A percentile compares a stretch with the other conserved stretches of the same genome.
Conservation (phyloP, 2,113 vertebrate species). For the Pithys albifrons region DNA sequence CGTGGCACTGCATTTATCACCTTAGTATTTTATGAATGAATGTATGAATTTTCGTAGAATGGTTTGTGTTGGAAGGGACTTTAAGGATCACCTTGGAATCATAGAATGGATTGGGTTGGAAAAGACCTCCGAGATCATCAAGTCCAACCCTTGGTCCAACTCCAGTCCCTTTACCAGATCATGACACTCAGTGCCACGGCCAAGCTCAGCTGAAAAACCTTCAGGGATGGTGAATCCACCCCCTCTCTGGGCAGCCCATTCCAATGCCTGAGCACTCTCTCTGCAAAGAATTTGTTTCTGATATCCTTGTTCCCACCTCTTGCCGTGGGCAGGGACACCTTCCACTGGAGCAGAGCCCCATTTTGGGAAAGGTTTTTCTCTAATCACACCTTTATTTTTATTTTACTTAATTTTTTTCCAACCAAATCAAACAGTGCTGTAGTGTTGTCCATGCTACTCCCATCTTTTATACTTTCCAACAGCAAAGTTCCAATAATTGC, state of each 20-base stretch:
- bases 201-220: too few relatives aligned
- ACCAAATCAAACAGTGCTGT: neutral
- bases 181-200: too few relatives aligned
- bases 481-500: neutral
- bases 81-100: neutral
- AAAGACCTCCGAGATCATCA: too few relatives aligned
- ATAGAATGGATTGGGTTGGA: too few relatives aligned
- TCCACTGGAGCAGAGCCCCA: accelerated
- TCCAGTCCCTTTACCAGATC: too few relatives aligned
- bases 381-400: neutral
- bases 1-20: too few relatives aligned
- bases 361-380: neutral
- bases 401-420: neutral
- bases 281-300: too few relatives aligned
- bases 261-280: too few relatives aligned
- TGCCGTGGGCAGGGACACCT: neutral
- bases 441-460: too few relatives aligned
- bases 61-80: neutral
- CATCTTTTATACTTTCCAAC: neutral
- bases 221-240: too few relatives aligned
- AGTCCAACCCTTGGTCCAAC: too few relatives aligned
- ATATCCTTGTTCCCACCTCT: accelerated
- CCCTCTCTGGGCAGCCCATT: too few relatives aligned
- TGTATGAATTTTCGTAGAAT: neutral
- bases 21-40: neutral